phyloP scores from a whole-genome alignment of 1,140 invertebrate genomes.

The Drosophila saltans region DNA sequence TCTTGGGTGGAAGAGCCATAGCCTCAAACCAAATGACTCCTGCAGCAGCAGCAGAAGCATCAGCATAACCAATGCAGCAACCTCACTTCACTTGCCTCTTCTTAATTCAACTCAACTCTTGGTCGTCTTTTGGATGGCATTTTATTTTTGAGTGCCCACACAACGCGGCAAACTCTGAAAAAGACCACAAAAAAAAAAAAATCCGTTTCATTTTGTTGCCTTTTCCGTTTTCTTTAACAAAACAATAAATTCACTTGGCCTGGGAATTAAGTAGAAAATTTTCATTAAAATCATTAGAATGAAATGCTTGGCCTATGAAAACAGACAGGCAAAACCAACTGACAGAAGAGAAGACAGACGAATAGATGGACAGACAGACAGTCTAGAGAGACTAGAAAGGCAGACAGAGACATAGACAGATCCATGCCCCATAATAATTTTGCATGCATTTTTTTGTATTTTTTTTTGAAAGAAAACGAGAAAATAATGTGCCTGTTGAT shows the following conservation, averaged over 20 bases:
- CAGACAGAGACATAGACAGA: conserved; percentile 21
- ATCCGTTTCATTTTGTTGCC: conserved; percentile 11
- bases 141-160: conserved; percentile 79
- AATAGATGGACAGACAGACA: conserved; percentile 11
- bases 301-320: conserved; percentile 39
- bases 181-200: conserved; percentile 25
- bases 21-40: conserved; percentile 1
- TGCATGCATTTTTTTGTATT: conserved; percentile 49
- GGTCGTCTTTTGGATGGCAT: conserved; percentile 28
- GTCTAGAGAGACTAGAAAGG: background rate
- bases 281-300: conserved; percentile 81
- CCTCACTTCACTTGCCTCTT: conserved; percentile 38
- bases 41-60: too few relatives aligned
- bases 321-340: conserved; percentile 48
- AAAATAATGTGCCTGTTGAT: conserved; percentile 64
- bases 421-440: conserved; percentile 51
- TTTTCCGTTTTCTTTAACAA: conserved; percentile 34
- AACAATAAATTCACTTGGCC: conserved; percentile 72
- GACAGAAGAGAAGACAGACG: conserved; percentile 4
- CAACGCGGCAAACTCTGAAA: conserved; percentile 44
- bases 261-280: conserved; percentile 55
- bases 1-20: conserved; percentile 31
- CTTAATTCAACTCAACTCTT: conserved; percentile 33
- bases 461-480: conserved; percentile 30
- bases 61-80: conserved; percentile 20